Conservation (phyloP, 1,140 invertebrate genomes). For the Eumaeus atala region DNA sequence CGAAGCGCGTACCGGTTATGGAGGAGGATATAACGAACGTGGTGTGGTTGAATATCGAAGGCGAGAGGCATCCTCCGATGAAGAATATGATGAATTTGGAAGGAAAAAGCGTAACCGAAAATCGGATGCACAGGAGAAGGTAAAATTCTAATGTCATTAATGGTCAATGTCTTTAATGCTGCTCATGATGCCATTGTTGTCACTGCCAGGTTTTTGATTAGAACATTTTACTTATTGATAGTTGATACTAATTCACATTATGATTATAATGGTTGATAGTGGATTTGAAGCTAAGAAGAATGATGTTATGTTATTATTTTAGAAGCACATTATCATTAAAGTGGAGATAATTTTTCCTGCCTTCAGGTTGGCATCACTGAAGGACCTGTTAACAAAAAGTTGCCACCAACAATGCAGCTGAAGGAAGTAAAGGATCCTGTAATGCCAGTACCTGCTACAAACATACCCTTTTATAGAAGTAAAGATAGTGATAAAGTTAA, state of each 20-base stretch:
- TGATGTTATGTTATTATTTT: slow-evolving; percentile 52
- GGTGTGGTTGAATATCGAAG: slow-evolving; percentile 95
- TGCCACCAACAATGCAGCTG: slow-evolving; percentile 62
- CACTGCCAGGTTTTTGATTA: no score
- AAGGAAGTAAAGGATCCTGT: slow-evolving; percentile 51
- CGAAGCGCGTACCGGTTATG: slow-evolving; percentile 86
- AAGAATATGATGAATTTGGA: slow-evolving; percentile 98
- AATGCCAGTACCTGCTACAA: slow-evolving; percentile 43
- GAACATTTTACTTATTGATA: slow-evolving; percentile 10
- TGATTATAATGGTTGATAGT: slow-evolving; percentile 40
- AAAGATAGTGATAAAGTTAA: slow-evolving; percentile 36
- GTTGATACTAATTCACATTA: slow-evolving; percentile 8
- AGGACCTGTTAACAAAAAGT: slow-evolving; percentile 65
- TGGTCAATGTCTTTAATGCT: no score
- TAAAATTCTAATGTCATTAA: slow-evolving; percentile 25
- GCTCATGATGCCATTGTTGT: no score
- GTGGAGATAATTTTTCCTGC: slow-evolving; percentile 74
- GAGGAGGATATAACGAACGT: slow-evolving; percentile 94
- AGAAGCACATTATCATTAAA: slow-evolving; percentile 71
- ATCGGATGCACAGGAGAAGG: slow-evolving; percentile 44
- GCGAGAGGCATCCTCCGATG: slow-evolving; percentile 87
- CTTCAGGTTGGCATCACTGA: slow-evolving; percentile 73
- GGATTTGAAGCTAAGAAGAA: slow-evolving; percentile 69
- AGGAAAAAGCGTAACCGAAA: slow-evolving; percentile 82
- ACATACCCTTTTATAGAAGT: slow-evolving; percentile 32